Conservation (phyloP, 2,888 invertebrate genomes). For the Resseliella maxima region DNA sequence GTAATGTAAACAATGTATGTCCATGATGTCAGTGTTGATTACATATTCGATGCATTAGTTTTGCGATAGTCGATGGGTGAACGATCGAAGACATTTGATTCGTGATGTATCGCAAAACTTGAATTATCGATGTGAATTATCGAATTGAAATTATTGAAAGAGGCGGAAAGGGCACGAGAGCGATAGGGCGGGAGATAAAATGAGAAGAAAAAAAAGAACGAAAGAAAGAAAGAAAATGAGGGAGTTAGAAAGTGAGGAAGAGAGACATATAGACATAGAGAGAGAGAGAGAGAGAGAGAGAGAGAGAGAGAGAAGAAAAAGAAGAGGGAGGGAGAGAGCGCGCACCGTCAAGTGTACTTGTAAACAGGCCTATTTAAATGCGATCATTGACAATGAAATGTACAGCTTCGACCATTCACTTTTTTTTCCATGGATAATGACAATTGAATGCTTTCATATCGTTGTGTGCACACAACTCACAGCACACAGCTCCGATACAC, state of each 20-base stretch:
- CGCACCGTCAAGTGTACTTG: conserved; percentile 3
- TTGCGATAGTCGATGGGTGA: neutral
- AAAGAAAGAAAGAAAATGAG: too few species aligned
- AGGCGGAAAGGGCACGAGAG: too few species aligned
- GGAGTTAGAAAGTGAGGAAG: too few species aligned
- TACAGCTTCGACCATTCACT: neutral
- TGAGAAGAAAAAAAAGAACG: too few species aligned
- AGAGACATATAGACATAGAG: neutral
- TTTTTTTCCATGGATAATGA: conserved; percentile 19
- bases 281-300: neutral
- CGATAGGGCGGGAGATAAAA: too few species aligned
- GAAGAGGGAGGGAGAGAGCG: neutral
- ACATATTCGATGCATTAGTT: neutral
- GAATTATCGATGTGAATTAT: neutral
- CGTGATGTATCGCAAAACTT: neutral
- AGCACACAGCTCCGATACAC: neutral
- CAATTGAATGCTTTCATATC: conserved; percentile 21
- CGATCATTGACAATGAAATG: conserved; percentile 47
- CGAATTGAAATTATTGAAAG: neutral
- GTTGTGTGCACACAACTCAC: neutral
- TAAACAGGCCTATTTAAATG: conserved; percentile 28
- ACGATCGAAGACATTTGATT: conserved; percentile 4
- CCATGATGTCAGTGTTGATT: conserved; percentile 10
- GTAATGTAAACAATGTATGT: neutral
- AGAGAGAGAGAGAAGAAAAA: neutral